Base-by-base conservation (phyloP, 1,140 invertebrate species). In the Drosophila littoralis region DNA sequence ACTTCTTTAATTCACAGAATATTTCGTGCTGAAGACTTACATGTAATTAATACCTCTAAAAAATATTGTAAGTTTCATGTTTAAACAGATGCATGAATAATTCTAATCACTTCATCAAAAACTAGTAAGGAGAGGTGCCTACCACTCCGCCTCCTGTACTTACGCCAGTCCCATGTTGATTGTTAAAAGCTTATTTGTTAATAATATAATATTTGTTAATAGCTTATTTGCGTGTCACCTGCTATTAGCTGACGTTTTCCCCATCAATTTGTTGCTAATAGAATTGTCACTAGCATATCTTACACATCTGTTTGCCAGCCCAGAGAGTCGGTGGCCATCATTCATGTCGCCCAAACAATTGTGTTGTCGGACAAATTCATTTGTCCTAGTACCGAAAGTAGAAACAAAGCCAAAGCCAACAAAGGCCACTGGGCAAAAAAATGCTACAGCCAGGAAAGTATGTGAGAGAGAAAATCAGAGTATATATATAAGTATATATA, bases 351-450 rank as follows among this genome's bases (percentile, higher is more conserved):
- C 48, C 71, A 61, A 75, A 78, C 83, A 86, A 86, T 88, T 83
- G 83, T 76, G 68, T 77, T 83, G 73, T 88, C 83, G 86, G 83
- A 86, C 83, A 86, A 86, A 61, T 88, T 79, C 83, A 83, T 86
- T 86, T 86, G 83, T 86, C 83, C 88, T 79, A 79, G 52, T 72
- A 72, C 71, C 76, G n/a, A 77, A 79, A 71, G 65, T 79, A 76
- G 83, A 86, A 85, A 85, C 81, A 84, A 84, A 78, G 66, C 76
- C 83, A 83, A 79, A 76, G 83, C 68, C 79, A 76, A 43, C 78
- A 64, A 77, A 75, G 66, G 68, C 59, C 17, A 74, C 60, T 85
- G 73, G 61, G 67, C 33, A 45, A 33, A 66, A 17, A 36, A 33
- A 17, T 61, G 28, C 13, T 15, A 35, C 1, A 50, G 28, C 46